Evolutionary conservation across 2,113 vertebrate genomes (phyloP), one percentile per base, ranked within the genome.

Genomic region (Strigops habroptila): DNA sequence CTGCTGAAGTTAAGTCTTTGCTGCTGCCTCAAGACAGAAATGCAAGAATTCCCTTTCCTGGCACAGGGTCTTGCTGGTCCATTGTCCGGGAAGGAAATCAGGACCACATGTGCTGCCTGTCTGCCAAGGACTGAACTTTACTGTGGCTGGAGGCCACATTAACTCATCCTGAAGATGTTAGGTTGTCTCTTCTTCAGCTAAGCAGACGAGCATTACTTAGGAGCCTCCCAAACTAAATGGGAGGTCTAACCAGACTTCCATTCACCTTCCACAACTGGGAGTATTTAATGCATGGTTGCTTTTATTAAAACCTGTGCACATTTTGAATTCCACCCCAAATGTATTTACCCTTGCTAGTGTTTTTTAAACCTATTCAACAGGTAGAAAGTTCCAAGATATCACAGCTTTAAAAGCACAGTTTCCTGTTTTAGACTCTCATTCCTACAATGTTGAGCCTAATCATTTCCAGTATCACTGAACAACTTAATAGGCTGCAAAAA

Each of bases 401-500:
- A 43, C 17, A 80, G 77, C 19, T 60, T 74, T 63, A 27, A 37
- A 53, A 90, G 71, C 33, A 27, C 46, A 82, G 79, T 53, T 73
- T 93, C 64, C 69, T 51, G 63, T 83, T 90, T 83, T 71, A 86
- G 43, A 27, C 75, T 83, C 52, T 88, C 46, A 2, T 88, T 87
- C 86, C 82, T 90, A 33, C 87, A 78, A 62, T 86, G 86, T 75
- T 85, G 88, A 94, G 93, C 79, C 74, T 96, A 91, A 97, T 96
- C 67, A 49, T 95, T 96, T 97, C 92, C 93, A 93, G 21, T 91
- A 91, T 95, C 95, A 90, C 65, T 94, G 96, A 97, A 96, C 92
- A 94, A 98, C 92, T 96, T 97, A 97, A 97, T 96, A 97, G 87
- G 94, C 97, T 97, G 96, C 9, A 92, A 97, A 98, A 97, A 97